Percentiles rank a stretch among this genome's conserved stretches.
phyloP scores from a whole-genome alignment of 2,113 vertebrate genomes.

The Sturnus vulgaris region DNA sequence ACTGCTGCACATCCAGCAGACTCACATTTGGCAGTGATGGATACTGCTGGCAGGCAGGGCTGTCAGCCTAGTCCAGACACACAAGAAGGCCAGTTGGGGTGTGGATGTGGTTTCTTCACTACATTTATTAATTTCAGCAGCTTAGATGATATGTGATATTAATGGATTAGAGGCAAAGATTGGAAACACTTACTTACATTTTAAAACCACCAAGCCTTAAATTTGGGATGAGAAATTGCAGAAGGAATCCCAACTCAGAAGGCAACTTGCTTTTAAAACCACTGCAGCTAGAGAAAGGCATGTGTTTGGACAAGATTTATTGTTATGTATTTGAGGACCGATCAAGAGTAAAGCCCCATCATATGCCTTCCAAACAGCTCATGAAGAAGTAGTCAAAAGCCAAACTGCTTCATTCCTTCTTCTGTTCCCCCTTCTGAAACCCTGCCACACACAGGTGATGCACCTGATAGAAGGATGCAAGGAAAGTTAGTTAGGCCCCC shows the following conservation, averaged over 20 bases:
- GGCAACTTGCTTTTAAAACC: not conserved
- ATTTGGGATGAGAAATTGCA: not conserved
- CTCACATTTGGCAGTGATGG: not conserved
- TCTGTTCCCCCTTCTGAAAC: not conserved
- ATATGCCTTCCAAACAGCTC: not conserved
- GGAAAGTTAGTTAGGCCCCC: not conserved
- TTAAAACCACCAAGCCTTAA: not conserved
- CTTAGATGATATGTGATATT: not conserved
- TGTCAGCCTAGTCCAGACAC: not conserved
- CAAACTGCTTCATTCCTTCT: not conserved
- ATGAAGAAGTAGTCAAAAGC: not conserved
- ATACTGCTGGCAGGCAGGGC: not conserved
- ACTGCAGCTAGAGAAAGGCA: not conserved
- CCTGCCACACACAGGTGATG: not conserved
- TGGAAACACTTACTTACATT: not conserved
- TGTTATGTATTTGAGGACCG: not conserved
- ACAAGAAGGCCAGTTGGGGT: not conserved
- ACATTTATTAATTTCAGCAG: constrained; percentile 8
- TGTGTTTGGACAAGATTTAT: not conserved
- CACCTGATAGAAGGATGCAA: not conserved
- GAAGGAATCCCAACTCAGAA: not conserved
- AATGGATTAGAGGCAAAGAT: not conserved
- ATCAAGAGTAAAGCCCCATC: not conserved
- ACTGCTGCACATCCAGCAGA: not conserved
- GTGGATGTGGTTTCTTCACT: not conserved